Base-by-base conservation (phyloP, 2,888 invertebrate genomes). In the Amphiduros pacificus region DNA sequence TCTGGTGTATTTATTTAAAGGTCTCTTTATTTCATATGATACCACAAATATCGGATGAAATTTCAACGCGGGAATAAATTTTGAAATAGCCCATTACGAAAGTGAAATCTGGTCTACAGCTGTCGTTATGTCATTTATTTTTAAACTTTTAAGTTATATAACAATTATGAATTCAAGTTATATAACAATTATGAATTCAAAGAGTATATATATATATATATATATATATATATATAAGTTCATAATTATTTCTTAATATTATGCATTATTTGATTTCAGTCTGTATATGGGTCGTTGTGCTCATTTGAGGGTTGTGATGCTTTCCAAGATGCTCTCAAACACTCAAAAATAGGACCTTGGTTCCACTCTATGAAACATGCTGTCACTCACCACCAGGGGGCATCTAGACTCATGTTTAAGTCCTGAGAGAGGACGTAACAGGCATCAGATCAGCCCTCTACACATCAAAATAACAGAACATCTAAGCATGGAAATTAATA, bases 241-340 rank as follows among this genome's bases (percentile, higher is more conserved):
- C n/a, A n/a, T n/a, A n/a, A n/a, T n/a, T n/a, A n/a, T n/a, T n/a
- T n/a, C 36, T 36, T 9, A 9, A 11, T 9, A 36, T 14, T 11
- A 9, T 60, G 22, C 17, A 9, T 32, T 26, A 57, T 5, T 40
- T 44, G 20, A 24, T 77, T 76, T 11, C 70, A 84, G 84, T 88
- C 94, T 0, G 91, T 96, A 1, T 97, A 89, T 78, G 97, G 97
- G 1, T 88, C 94, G 2, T 85, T 97, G 3, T 91, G 88, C 79
- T 94, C 95, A 77, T 94, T 97, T 78, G 94, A 97, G 83, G 96
- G 96, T 0, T 95, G 95, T 76, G 82, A 86, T 44, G 93, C 97
- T 0, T 97, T 97, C 80, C 85, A 89, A 72, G 97, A 97, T 80
- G 84, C 90, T 36, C 72, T 85, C 1, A 86, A 92, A 73, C 68